Conservation (phyloP, 1,140 invertebrate species). For the Octopus sinensis region DNA sequence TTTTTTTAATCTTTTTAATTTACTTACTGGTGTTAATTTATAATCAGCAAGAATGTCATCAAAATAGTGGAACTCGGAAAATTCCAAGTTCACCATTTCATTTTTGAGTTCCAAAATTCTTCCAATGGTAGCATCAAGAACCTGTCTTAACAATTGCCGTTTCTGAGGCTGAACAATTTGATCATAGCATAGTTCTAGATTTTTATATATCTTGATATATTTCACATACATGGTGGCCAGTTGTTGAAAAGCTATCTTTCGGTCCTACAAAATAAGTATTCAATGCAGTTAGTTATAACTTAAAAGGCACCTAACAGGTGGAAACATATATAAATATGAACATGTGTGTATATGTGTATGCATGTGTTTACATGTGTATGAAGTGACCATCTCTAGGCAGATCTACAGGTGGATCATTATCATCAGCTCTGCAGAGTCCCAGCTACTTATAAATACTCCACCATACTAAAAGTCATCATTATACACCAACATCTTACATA, state of each 20-base stretch:
- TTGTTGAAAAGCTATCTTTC: slow-evolving; percentile 55
- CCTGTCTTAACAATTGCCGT: slow-evolving; percentile 71
- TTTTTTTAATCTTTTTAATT: neutral
- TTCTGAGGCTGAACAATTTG: slow-evolving; percentile 92
- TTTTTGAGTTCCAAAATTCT: slow-evolving; percentile 67
- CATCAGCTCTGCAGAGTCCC: no score
- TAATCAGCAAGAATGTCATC: slow-evolving; percentile 71
- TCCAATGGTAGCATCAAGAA: slow-evolving; percentile 78
- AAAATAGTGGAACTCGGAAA: slow-evolving; percentile 82
- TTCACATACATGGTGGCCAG: slow-evolving; percentile 66
- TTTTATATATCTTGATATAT: slow-evolving; percentile 75
- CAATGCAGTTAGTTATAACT: neutral
- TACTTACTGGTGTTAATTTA: slow-evolving; percentile 65
- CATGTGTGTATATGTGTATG: no score
- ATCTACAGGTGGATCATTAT: no score
- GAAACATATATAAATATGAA: no score
- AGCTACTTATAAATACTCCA: no score
- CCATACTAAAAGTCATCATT: no score
- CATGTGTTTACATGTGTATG: no score
- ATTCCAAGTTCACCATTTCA: slow-evolving; percentile 80
- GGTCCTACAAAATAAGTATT: slow-evolving; percentile 44
- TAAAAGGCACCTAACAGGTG: no score
- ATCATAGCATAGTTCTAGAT: slow-evolving; percentile 79
- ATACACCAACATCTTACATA: no score
- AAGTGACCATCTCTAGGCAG: no score